Evolutionary conservation across 2,113 vertebrate species (phyloP).

Genomic region (Genyomyrus donnyi): DNA sequence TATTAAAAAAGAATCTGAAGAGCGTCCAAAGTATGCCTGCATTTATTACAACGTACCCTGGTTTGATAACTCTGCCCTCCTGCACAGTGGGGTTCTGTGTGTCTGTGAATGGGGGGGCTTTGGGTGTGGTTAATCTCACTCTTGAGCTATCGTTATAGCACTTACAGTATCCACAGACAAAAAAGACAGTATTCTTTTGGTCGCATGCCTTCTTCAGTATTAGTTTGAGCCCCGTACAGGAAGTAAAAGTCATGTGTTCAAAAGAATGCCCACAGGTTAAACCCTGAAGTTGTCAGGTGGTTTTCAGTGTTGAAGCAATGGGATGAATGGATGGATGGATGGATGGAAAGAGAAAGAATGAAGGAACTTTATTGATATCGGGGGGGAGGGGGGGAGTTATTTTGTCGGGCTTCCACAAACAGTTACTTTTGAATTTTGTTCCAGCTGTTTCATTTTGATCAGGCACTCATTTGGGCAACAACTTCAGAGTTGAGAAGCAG

Average conservation of each 20-base stretch:
- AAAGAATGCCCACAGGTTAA: neutral
- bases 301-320: neutral
- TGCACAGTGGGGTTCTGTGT: neutral
- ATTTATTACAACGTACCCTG: neutral
- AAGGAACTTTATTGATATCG: neutral
- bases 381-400: neutral
- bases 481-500: neutral
- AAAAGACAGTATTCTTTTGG: neutral
- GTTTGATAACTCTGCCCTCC: neutral
- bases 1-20: neutral
- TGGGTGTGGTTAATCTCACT: neutral
- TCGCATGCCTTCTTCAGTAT: neutral
- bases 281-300: neutral
- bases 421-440: neutral
- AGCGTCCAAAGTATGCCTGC: neutral
- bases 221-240: neutral
- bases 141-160: neutral
- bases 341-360: neutral
- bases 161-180: neutral
- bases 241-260: neutral
- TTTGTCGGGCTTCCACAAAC: neutral
- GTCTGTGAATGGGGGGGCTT: neutral
- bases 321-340: neutral
- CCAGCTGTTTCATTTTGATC: neutral
- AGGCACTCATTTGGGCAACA: neutral